A percentile compares a stretch with the other conserved stretches of the same genome.
Conservation (phyloP, 30 jellyfish, hydroid and myxozoan species). For the Rhopilema esculentum region DNA sequence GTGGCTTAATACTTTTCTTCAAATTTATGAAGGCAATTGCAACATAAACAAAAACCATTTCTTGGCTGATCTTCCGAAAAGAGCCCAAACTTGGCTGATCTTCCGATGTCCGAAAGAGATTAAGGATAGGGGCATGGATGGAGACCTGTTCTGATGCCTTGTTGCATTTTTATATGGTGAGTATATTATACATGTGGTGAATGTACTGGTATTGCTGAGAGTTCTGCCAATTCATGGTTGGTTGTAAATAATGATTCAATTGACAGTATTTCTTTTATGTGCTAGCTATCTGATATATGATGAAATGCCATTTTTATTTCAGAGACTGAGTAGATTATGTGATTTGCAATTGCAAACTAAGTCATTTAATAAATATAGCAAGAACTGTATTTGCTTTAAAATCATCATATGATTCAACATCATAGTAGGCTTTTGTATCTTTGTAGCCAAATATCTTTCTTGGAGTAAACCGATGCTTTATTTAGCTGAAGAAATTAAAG, state of each 20-base stretch:
- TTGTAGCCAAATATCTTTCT: neutral
- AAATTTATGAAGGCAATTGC: no score
- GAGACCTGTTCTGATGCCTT: neutral
- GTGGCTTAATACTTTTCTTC: constrained; percentile 46
- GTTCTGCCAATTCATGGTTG: neutral
- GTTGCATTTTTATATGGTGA: neutral
- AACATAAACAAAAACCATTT: no score
- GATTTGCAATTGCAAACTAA: neutral
- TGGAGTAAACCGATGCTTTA: neutral
- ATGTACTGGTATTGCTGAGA: neutral
- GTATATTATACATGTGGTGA: neutral
- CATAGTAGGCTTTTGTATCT: neutral
- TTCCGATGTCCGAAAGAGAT: neutral
- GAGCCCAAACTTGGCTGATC: neutral
- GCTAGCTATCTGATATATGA: neutral
- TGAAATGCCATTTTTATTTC: neutral
- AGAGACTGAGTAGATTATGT: neutral
- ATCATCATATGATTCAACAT: neutral
- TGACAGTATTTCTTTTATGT: neutral
- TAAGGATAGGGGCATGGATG: neutral
- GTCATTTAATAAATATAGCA: neutral
- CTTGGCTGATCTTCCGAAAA: no score
- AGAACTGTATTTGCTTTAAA: neutral
- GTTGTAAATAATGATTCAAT: neutral
- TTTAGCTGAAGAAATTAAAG: neutral